Evolutionary conservation across 2,113 vertebrate genomes (phyloP).

Genomic region (Tursiops truncatus): DNA sequence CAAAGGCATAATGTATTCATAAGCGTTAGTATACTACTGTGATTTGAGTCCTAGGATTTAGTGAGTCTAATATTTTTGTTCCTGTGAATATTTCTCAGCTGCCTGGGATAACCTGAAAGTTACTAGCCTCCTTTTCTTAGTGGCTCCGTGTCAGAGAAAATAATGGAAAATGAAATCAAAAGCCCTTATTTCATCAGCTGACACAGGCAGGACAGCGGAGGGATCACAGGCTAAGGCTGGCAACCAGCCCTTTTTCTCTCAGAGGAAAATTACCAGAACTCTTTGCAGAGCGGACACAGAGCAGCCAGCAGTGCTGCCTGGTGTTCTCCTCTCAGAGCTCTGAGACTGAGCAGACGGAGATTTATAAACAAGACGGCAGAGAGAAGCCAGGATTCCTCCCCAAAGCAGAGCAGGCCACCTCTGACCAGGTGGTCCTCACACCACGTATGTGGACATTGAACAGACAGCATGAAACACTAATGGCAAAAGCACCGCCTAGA

Average conservation of each 20-base stretch:
- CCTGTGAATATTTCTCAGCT: slow-evolving; percentile 45
- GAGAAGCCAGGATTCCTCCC: background rate
- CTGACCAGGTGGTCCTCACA: background rate
- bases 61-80: background rate
- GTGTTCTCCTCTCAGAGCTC: background rate
- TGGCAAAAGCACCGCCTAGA: fast-evolving
- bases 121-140: slow-evolving; percentile 47
- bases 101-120: slow-evolving; percentile 23
- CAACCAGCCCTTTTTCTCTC: slow-evolving; percentile 47
- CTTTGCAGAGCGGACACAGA: background rate
- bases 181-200: slow-evolving; percentile 53
- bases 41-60: background rate
- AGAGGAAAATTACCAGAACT: slow-evolving; percentile 77
- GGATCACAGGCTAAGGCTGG: background rate
- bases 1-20: background rate
- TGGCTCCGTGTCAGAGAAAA: background rate
- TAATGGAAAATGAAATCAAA: slow-evolving; percentile 58
- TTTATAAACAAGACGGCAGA: slow-evolving; percentile 6
- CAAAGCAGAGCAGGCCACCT: background rate
- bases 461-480: background rate
- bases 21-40: background rate
- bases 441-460: background rate
- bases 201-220: background rate
- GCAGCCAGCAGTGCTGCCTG: background rate
- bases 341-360: background rate